Base-by-base conservation (phyloP, 2,888 invertebrate species). In the Melanostoma mellinum region DNA sequence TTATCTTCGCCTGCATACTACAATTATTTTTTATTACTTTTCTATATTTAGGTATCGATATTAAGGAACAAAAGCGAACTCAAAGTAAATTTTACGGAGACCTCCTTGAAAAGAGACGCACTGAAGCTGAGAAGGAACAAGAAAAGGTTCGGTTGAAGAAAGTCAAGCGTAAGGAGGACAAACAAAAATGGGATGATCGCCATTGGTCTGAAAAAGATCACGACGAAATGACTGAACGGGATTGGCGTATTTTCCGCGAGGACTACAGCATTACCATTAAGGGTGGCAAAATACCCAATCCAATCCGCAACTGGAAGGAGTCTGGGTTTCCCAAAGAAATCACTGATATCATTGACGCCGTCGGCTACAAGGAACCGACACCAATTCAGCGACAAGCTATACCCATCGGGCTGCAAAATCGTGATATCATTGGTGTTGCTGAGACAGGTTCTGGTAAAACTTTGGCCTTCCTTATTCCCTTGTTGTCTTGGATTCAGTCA, bases 371-470 rank as follows among this genome's bases (percentile, higher is more conserved):
- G 91, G 99, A 99, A 88, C 98, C 99, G 0, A 99, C 99, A 0
- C 99, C 99, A 3, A 99, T 99, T 92, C 99, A 99, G 92, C 93
- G 99, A 80, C 99, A 99, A 92, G 99, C 99, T 71, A 99, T 99
- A 89, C 99, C 99, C 0, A 99, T 99, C 90, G 99, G 99, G 44
- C 92, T 97, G 88, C 96, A 97, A 91, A 97, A 97, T 91, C 93
- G 97, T 61, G 97, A 99, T 90, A 99, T 99, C 87, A 99, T 99
- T 89, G 99, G 99, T 90, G 99, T 99, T 10, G 99, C 99, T 52
- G 99, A 99, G 92, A 99, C 99, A 80, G 99, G 99, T 89, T 97
- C 97, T 56, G 99, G 99, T 91, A 99, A 99, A 93, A 99, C 99
- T 0, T 93, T 99, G 48, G 99, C 99, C 4, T 99, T 99, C 92